Evolutionary conservation across 64 coral and sea anemone genomes (phyloP).

Genomic region (Hydrozoanthus tunicans): DNA sequence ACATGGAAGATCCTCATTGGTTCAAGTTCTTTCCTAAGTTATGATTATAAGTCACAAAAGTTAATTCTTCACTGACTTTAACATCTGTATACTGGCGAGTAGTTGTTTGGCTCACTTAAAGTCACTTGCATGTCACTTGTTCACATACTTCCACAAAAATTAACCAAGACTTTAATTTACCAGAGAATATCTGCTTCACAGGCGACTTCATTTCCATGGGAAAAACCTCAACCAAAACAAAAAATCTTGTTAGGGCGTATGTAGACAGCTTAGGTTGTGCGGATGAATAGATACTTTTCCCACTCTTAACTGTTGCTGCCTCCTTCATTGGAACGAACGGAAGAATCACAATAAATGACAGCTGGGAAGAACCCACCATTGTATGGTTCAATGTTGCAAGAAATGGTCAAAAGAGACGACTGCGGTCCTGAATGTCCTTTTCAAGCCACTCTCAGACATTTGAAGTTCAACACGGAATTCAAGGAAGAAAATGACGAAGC

Average conservation of each 20-base stretch:
- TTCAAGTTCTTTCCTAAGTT: too few species aligned
- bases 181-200: conserved; percentile 24
- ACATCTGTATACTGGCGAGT: too few species aligned
- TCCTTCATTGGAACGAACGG: conserved; percentile 41
- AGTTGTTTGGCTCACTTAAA: too few species aligned
- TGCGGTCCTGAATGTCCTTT: conserved; percentile 44
- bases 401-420: conserved; percentile 57
- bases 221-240: not conserved
- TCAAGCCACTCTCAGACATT: conserved; percentile 43
- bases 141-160: conserved; percentile 15
- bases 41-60: too few species aligned
- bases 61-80: too few species aligned
- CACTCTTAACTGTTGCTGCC: not conserved
- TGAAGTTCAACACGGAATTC: conserved; percentile 36
- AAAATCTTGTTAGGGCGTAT: conserved; percentile 5
- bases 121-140: too few species aligned
- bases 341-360: conserved; percentile 44
- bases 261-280: conserved; percentile 44
- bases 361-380: conserved; percentile 57
- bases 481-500: conserved; percentile 29
- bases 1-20: not conserved
- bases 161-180: conserved; percentile 4
- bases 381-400: conserved; percentile 61
- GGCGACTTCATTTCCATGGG: conserved; percentile 1
- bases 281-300: conserved; percentile 14